Conservation (phyloP, 2,113 vertebrate genomes). For the Grammomys surdaster region DNA sequence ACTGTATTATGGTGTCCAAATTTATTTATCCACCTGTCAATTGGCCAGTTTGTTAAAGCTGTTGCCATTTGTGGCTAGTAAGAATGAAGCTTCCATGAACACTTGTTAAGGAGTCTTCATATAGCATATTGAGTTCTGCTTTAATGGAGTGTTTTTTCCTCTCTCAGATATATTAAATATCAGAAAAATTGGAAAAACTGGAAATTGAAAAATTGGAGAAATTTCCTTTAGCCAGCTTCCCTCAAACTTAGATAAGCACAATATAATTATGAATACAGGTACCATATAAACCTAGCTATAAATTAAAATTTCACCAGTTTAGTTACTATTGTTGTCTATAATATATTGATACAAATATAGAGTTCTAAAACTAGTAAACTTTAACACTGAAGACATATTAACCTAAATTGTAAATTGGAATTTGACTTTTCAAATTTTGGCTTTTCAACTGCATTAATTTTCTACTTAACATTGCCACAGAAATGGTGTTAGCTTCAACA, state of each 20-base stretch:
- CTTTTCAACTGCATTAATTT: neutral
- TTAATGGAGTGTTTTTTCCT: neutral
- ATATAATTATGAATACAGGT: slow-evolving; percentile 14
- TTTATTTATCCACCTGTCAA: neutral
- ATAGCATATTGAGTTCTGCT: neutral
- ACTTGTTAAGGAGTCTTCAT: slow-evolving; percentile 28
- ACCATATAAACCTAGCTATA: neutral
- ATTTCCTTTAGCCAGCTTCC: slow-evolving; percentile 43
- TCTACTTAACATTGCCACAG: neutral
- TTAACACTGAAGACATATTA: neutral
- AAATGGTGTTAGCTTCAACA: neutral
- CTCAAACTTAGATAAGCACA: neutral
- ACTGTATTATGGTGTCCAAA: neutral
- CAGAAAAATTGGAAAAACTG: slow-evolving; percentile 19
- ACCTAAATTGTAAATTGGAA: slow-evolving; percentile 45
- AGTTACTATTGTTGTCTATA: neutral
- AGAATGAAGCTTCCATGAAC: slow-evolving; percentile 30
- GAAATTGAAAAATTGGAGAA: neutral
- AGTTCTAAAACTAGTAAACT: slow-evolving; percentile 50
- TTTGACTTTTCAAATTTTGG: neutral
- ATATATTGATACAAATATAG: neutral
- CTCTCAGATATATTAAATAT: neutral
- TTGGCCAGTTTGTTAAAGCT: neutral
- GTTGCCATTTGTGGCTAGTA: neutral
- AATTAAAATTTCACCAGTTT: slow-evolving; percentile 24